These are phyloP conservation scores for Goniozus legneri DNA, from an alignment of 1,140 invertebrate species.

Conservation along the genomic window DNA sequence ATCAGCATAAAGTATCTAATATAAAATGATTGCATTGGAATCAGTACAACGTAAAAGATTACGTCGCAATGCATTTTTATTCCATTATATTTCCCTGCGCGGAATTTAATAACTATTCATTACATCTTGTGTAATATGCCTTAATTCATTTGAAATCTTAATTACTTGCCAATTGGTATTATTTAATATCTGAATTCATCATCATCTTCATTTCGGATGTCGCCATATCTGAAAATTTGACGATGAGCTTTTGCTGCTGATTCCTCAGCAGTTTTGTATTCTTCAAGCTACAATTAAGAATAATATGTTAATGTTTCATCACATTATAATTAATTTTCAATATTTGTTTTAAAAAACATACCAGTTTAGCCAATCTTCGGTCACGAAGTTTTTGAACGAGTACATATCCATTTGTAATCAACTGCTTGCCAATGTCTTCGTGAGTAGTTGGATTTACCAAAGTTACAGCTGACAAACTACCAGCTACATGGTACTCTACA, in stretches of 20 bases:
- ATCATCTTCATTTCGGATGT: conserved; percentile 88
- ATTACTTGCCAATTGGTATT: conserved; percentile 29
- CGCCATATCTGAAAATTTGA: conserved; percentile 94
- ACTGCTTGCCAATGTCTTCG: conserved; percentile 77
- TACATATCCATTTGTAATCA: conserved; percentile 83
- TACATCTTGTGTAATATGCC: too few relatives aligned
- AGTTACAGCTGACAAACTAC: conserved; percentile 66
- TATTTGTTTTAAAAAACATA: conserved; percentile 42
- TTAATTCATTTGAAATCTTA: conserved; percentile 3
- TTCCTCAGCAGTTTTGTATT: conserved; percentile 82
- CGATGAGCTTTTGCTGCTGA: conserved; percentile 78
- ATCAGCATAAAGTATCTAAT: conserved; percentile 23
- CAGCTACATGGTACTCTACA: conserved; percentile 65
- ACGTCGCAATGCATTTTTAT: conserved; percentile 19
- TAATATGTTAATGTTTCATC: conserved; percentile 9
- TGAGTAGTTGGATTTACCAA: conserved; percentile 70
- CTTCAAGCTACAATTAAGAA: conserved; percentile 59
- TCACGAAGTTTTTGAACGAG: conserved; percentile 79
- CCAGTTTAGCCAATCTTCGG: conserved; percentile 74
- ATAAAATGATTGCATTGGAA: conserved; percentile 23
- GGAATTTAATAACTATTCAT: conserved; percentile 27
- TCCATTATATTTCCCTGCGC: conserved; percentile 15
- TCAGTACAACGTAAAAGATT: conserved; percentile 20
- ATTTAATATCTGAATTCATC: conserved; percentile 70
- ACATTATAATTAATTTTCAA: not conserved